Evolutionary conservation across 2,888 invertebrate genomes (phyloP).

Genomic region (Tiliacea aurago): DNA sequence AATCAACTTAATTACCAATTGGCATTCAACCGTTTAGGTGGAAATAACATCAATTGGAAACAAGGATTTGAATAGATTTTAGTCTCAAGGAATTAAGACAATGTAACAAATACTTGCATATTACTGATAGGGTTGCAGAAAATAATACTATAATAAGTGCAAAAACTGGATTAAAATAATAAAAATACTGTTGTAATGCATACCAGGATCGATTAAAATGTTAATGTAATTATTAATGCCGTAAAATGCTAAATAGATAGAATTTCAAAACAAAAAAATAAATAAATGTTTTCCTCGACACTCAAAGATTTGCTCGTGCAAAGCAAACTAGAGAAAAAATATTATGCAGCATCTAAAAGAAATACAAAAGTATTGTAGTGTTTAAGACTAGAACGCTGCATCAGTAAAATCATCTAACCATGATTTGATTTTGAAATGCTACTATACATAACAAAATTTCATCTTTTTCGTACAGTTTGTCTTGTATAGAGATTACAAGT

Average conservation of each 20-base stretch:
- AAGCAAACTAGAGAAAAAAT: neutral
- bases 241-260: neutral
- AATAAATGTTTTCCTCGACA: neutral
- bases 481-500: neutral
- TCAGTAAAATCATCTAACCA: neutral
- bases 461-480: neutral
- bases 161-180: constrained; percentile 32
- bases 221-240: neutral
- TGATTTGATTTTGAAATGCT: constrained; percentile 3
- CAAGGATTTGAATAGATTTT: neutral
- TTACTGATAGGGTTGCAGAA: constrained; percentile 1
- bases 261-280: neutral
- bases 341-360: constrained; percentile 5
- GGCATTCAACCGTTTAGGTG: neutral
- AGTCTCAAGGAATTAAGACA: neutral
- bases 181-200: constrained; percentile 1
- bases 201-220: neutral
- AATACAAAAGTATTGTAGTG: constrained; percentile 23
- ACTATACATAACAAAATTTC: no score
- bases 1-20: constrained; percentile 1
- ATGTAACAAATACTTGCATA: constrained; percentile 1
- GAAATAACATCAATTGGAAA: neutral
- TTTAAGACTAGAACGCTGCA: constrained; percentile 31
- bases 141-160: constrained; percentile 23
- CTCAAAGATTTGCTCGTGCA: neutral